Conservation (phyloP, 2,888 invertebrate genomes). For the Trachelus troglodyta region DNA sequence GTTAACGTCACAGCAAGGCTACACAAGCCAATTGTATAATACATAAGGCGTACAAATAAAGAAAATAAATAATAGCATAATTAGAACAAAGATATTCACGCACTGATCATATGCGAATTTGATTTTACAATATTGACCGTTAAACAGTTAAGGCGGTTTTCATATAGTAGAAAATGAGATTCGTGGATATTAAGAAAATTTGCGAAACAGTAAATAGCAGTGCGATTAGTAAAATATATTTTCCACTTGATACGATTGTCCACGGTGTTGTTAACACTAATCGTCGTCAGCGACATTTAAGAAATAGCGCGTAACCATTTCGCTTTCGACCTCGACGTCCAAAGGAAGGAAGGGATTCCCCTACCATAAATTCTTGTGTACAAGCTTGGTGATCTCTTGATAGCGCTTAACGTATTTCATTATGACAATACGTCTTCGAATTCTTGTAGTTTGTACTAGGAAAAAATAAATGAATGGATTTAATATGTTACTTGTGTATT, state of each 20-base stretch:
- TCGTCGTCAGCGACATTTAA: background rate
- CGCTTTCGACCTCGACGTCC: background rate
- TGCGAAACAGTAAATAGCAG: background rate
- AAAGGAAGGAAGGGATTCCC: background rate
- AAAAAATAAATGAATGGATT: background rate
- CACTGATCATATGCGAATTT: background rate
- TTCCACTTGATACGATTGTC: background rate
- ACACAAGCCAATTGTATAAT: background rate
- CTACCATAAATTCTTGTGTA: background rate
- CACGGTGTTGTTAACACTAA: background rate
- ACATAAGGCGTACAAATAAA: background rate
- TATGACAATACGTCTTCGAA: background rate
- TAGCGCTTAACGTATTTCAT: background rate
- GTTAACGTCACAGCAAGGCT: background rate
- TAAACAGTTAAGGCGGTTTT: background rate
- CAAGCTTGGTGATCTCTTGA: background rate
- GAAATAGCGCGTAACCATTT: background rate
- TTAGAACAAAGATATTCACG: background rate
- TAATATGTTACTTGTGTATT: background rate
- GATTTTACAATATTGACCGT: background rate
- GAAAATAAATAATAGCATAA: background rate
- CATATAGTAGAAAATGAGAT: background rate
- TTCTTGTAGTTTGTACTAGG: background rate
- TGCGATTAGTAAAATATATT: background rate
- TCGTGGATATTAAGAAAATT: background rate